Evolutionary conservation across 2,888 invertebrate genomes (phyloP).

Genomic region (Helicoverpa assulta): DNA sequence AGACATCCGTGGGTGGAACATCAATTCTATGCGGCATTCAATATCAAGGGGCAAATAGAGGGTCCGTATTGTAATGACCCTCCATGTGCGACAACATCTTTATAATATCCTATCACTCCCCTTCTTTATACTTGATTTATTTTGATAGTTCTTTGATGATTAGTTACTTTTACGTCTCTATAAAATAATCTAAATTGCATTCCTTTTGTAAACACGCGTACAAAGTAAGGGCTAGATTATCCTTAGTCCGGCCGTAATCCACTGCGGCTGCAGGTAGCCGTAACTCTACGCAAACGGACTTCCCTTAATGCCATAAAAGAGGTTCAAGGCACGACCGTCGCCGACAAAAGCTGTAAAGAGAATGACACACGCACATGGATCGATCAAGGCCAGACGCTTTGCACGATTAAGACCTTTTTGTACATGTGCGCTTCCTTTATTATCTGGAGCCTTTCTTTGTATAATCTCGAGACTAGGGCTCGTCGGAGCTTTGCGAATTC

Average conservation of each 20-base stretch:
- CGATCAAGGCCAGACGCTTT: conserved; percentile 84
- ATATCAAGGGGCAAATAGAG: conserved; percentile 70
- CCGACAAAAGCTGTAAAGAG: conserved; percentile 71
- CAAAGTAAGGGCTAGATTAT: conserved; percentile 54
- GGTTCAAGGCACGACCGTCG: conserved; percentile 66
- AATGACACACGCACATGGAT: conserved; percentile 81
- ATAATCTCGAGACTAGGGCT: conserved; percentile 33
- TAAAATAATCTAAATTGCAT: conserved; percentile 32
- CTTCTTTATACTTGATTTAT: conserved; percentile 63
- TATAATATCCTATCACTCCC: conserved; percentile 70
- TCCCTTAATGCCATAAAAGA: conserved; percentile 65
- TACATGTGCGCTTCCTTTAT: conserved; percentile 55
- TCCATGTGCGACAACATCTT: conserved; percentile 73
- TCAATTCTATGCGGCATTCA: conserved; percentile 74
- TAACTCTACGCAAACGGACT: conserved; percentile 42
- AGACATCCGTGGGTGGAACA: conserved; percentile 68
- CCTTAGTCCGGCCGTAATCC: conserved; percentile 40
- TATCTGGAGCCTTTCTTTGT: conserved; percentile 48
- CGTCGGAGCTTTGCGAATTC: conserved; percentile 33
- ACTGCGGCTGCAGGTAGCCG: conserved; percentile 49
- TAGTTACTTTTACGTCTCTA: conserved; percentile 22
- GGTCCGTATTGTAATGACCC: conserved; percentile 78
- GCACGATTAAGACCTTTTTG: conserved; percentile 50
- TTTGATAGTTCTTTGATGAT: conserved; percentile 38
- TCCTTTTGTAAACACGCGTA: conserved; percentile 24